A percentile compares a stretch with the other conserved stretches of the same genome.
These are phyloP conservation scores for Myopa testacea DNA, from an alignment of 2,888 invertebrate genomes.

Conservation along the genomic window DNA sequence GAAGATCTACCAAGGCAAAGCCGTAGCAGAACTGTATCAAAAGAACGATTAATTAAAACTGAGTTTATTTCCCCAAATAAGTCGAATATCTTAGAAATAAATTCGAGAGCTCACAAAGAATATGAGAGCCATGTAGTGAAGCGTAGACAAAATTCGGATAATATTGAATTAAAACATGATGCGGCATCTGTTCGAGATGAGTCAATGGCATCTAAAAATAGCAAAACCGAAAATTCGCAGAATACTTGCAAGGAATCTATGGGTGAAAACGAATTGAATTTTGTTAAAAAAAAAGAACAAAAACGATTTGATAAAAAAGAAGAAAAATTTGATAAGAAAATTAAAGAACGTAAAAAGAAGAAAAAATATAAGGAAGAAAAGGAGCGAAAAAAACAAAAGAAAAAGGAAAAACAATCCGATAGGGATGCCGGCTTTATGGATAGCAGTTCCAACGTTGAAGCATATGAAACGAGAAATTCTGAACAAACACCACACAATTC, in stretches of 20 bases:
- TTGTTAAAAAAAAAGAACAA: constrained; percentile 47
- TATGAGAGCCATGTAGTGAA: constrained; percentile 30
- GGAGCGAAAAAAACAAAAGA: constrained; percentile 56
- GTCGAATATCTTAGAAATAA: constrained; percentile 4
- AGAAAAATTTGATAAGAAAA: constrained; percentile 49
- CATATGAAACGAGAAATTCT: background rate
- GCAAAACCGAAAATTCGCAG: constrained; percentile 15
- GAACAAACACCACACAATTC: background rate
- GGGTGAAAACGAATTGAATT: constrained; percentile 50
- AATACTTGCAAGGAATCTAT: constrained; percentile 40
- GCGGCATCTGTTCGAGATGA: background rate
- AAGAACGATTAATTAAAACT: constrained; percentile 7
- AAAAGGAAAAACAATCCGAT: constrained; percentile 35
- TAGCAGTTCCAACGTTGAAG: background rate
- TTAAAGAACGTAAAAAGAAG: constrained; percentile 57
- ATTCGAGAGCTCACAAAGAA: constrained; percentile 19
- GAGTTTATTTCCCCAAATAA: constrained; percentile 12
- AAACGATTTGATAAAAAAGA: constrained; percentile 39
- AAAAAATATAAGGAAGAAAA: constrained; percentile 56
- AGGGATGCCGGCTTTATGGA: background rate
- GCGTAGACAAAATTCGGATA: constrained; percentile 24
- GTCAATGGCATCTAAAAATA: constrained; percentile 5
- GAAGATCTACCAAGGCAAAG: constrained; percentile 11
- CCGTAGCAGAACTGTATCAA: constrained; percentile 25
- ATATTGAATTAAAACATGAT: constrained; percentile 17